Evolutionary conservation across 2,888 invertebrate species (phyloP).

Genomic region (Panzeria rudis): DNA sequence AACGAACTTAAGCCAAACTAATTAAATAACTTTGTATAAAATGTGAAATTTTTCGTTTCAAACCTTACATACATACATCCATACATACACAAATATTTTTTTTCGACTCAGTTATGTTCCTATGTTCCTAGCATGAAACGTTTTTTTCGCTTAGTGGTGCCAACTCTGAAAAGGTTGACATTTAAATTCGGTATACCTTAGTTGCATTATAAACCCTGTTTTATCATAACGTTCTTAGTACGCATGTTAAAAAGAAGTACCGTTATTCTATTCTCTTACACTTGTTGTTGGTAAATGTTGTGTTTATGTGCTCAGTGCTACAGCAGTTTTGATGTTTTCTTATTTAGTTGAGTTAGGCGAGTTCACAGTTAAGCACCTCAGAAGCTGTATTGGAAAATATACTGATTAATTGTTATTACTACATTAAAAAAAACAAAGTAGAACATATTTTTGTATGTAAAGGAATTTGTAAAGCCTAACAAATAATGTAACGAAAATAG

Average conservation of each 20-base stretch:
- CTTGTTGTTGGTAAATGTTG: constrained; percentile 59
- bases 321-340: constrained; percentile 32
- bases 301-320: constrained; percentile 4
- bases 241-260: constrained; percentile 62
- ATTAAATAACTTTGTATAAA: too few relatives aligned
- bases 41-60: too few relatives aligned
- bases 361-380: constrained; percentile 55
- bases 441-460: constrained; percentile 56
- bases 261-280: constrained; percentile 52
- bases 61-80: too few relatives aligned
- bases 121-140: too few relatives aligned
- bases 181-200: neutral
- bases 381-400: constrained; percentile 12
- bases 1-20: too few relatives aligned
- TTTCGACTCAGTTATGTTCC: too few relatives aligned
- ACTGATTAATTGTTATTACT: constrained; percentile 4
- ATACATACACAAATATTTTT: too few relatives aligned
- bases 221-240: neutral
- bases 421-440: constrained; percentile 42
- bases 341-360: constrained; percentile 68
- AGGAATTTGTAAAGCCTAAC: constrained; percentile 53
- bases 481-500: constrained; percentile 57
- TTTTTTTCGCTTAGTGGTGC: neutral
- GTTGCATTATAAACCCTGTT: neutral
- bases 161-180: neutral